Evolutionary conservation across 2,113 vertebrate genomes (phyloP), one percentile per base, ranked within the genome.

Genomic region (Amazona vittata): DNA sequence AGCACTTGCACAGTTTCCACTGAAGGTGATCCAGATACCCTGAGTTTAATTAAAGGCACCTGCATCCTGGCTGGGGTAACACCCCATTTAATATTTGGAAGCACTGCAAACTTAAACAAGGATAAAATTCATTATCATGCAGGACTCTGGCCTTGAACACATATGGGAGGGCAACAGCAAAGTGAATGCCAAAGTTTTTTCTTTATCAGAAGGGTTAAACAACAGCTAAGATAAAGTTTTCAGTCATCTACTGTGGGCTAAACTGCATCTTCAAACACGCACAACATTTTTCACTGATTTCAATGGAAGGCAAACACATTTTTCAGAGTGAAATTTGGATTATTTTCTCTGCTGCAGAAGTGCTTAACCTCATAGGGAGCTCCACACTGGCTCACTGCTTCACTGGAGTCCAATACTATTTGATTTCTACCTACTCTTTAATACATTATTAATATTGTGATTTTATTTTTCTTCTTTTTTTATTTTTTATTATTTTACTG

Each of bases 281-380:
- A 46, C 21, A 89, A 31, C 12, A 63, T 90, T 83, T 92, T 76
- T 65, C 39, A 49, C 50, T 65, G 47, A 90, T 74, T 84, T 95
- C 28, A 93, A 71, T 44, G 64, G 73, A 77, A 41, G 39, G 50
- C 39, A 82, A 94, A 77, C 73, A 94, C 11, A 89, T 37, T 86
- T 94, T 86, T 81, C 71, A 84, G 79, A 53, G 69, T 93, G 77
- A 93, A 96, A 89, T 93, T 49, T 79, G 89, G 70, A 81, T 95
- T 95, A 75, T 62, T 89, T 80, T 89, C 65, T 94, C 80, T 74
- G 70, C 75, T 73, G 84, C 79, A 90, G 44, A 91, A 90, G 46
- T 49, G 37, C 12, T 89, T 93, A 87, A 86, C 73, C 62, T 71
- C 47, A 71, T 3, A 55, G 26, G 31, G 47, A 93, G 57, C 62